These are phyloP conservation scores for Hipparchia semele DNA, from an alignment of 2,888 invertebrate species.

Conservation along the genomic window DNA sequence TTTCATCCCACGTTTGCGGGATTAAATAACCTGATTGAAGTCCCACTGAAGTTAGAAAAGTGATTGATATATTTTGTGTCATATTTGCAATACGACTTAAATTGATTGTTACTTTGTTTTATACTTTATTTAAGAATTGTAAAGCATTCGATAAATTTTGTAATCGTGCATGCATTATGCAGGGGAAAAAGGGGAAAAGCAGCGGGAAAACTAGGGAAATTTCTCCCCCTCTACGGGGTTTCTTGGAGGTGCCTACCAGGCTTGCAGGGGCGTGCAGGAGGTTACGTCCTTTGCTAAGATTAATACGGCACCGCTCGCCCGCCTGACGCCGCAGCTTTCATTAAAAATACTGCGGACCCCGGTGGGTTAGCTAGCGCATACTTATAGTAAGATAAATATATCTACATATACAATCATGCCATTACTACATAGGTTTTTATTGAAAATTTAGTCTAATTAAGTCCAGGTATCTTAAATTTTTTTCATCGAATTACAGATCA, in stretches of 20 bases:
- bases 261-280: conserved; percentile 65
- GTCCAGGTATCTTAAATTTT: too few relatives aligned
- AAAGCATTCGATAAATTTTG: conserved; percentile 3
- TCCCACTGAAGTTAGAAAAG: too few relatives aligned
- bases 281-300: conserved; percentile 72
- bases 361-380: conserved; percentile 56
- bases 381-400: conserved; percentile 23
- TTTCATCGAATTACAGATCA: too few relatives aligned
- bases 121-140: neutral
- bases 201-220: conserved; percentile 60
- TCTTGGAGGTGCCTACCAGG: conserved; percentile 74
- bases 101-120: too few relatives aligned
- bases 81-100: too few relatives aligned
- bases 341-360: conserved; percentile 72
- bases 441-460: neutral
- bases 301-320: conserved; percentile 76
- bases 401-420: neutral
- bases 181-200: conserved; percentile 63
- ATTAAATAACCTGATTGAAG: too few relatives aligned
- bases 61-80: too few relatives aligned
- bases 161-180: conserved; percentile 60
- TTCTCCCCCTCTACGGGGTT: conserved; percentile 65
- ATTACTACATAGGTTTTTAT: neutral
- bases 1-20: too few relatives aligned
- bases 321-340: conserved; percentile 77